phyloP scores from a whole-genome alignment of 1,140 invertebrate species.

The Sinonovacula constricta region DNA sequence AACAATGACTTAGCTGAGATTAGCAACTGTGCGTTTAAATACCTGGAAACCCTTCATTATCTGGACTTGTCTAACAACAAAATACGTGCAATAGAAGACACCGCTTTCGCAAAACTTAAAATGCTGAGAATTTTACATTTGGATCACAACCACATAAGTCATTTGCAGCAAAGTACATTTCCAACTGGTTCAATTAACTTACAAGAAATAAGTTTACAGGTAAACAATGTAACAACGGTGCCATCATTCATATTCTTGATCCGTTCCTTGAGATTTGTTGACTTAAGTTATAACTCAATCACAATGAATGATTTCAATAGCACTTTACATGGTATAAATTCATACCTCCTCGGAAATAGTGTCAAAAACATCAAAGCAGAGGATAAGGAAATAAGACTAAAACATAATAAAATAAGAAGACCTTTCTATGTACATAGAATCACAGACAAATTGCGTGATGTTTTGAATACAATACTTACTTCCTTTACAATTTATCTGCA shows the following conservation, averaged over 20 bases:
- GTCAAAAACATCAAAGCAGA: too few species aligned
- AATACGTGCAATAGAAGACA: neutral
- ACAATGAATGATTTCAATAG: slow-evolving; percentile 54
- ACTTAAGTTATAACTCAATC: slow-evolving; percentile 56
- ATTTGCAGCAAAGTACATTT: slow-evolving; percentile 42
- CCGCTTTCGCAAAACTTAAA: slow-evolving; percentile 45
- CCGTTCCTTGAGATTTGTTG: slow-evolving; percentile 40
- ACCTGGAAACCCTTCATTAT: neutral
- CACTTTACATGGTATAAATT: slow-evolving; percentile 28
- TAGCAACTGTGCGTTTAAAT: neutral
- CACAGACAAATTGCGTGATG: too few species aligned
- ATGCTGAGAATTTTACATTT: slow-evolving; percentile 51
- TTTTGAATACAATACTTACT: too few species aligned
- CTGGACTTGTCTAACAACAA: neutral
- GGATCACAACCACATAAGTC: slow-evolving; percentile 51
- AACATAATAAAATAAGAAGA: slow-evolving; percentile 47
- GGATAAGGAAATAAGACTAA: slow-evolving; percentile 31
- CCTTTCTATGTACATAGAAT: slow-evolving; percentile 21
- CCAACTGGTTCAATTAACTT: slow-evolving; percentile 37
- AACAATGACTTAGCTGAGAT: neutral
- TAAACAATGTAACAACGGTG: slow-evolving; percentile 56
- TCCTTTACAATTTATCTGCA: too few species aligned
- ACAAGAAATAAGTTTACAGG: slow-evolving; percentile 39
- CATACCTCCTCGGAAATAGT: too few species aligned
- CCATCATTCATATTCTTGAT: slow-evolving; percentile 60